phyloP scores from a whole-genome alignment of 2,797 vertebrate genomes.

The Channallabes apus region DNA sequence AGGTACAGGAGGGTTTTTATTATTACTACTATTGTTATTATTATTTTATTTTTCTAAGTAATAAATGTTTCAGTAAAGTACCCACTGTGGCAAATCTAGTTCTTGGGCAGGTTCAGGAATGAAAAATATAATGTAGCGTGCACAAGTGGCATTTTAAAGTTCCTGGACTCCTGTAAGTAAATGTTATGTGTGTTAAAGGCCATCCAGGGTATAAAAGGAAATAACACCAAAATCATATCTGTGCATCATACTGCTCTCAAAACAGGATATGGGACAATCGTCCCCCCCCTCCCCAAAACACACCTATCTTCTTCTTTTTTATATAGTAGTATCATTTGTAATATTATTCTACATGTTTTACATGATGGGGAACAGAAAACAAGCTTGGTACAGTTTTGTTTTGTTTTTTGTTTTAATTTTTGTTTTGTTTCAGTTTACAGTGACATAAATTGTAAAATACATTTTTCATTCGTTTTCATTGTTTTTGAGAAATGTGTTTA shows the following conservation, averaged over 20 bases:
- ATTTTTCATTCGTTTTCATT: conserved; percentile 78
- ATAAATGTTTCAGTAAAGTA: conserved; percentile 72
- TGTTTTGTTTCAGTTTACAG: conserved; percentile 73
- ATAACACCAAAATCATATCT: conserved; percentile 37
- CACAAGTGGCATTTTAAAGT: conserved; percentile 71
- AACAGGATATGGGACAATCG: conserved; percentile 54
- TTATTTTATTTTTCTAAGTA: conserved; percentile 53
- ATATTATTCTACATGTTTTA: conserved; percentile 23
- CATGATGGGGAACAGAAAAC: conserved; percentile 54
- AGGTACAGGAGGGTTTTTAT: conserved; percentile 63
- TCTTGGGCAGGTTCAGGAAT: conserved; percentile 44
- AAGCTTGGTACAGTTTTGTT: conserved; percentile 72
- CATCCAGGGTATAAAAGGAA: conserved; percentile 49
- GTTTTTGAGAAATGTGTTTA: conserved; percentile 82
- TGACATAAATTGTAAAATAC: conserved; percentile 74
- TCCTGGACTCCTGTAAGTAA: conserved; percentile 54
- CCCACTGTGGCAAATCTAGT: conserved; percentile 62
- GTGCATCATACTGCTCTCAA: conserved; percentile 56
- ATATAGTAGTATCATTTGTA: conserved; percentile 10
- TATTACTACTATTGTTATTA: conserved; percentile 52
- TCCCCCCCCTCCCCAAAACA: conserved; percentile 34
- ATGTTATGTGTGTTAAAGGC: conserved; percentile 49
- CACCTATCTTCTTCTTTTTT: not conserved
- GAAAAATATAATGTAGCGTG: conserved; percentile 56
- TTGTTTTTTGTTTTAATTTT: conserved; percentile 67